phyloP scores from a whole-genome alignment of 2,113 vertebrate species.

The Alaudala cheleensis region DNA sequence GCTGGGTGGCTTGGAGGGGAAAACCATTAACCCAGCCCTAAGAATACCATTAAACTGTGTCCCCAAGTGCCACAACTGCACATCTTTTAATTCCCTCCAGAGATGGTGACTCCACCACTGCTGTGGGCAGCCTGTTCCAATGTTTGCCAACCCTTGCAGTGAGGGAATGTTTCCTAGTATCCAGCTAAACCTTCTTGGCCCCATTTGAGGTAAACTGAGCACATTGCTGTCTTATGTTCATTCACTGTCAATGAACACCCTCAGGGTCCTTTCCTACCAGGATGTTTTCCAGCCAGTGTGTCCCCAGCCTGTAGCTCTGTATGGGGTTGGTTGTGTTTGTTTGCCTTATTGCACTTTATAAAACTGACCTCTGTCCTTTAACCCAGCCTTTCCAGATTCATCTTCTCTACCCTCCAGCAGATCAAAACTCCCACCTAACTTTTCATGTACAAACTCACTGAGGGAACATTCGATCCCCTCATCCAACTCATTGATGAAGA shows the following conservation, averaged over 20 bases:
- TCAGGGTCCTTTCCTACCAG: neutral
- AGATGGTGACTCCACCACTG: neutral
- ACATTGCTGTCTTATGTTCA: neutral
- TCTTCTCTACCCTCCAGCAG: neutral
- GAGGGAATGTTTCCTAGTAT: neutral
- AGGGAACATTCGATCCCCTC: accelerated
- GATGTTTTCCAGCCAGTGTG: neutral
- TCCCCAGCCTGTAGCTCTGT: neutral
- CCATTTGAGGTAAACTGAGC: neutral
- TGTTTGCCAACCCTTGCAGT: neutral
- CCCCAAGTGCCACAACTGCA: neutral
- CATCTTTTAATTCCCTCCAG: neutral
- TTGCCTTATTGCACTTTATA: neutral
- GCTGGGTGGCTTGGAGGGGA: too few relatives aligned
- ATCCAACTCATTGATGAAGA: neutral
- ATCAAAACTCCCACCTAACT: neutral
- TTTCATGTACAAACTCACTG: neutral
- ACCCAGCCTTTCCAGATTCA: neutral
- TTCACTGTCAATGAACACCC: neutral
- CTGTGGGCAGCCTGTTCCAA: neutral
- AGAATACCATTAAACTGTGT: neutral
- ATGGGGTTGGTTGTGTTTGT: neutral
- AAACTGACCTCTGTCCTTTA: neutral
- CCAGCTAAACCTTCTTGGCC: neutral
- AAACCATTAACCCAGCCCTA: neutral